phyloP scores from a whole-genome alignment of 2,113 vertebrate species.

The Rhinichthys klamathensis region DNA sequence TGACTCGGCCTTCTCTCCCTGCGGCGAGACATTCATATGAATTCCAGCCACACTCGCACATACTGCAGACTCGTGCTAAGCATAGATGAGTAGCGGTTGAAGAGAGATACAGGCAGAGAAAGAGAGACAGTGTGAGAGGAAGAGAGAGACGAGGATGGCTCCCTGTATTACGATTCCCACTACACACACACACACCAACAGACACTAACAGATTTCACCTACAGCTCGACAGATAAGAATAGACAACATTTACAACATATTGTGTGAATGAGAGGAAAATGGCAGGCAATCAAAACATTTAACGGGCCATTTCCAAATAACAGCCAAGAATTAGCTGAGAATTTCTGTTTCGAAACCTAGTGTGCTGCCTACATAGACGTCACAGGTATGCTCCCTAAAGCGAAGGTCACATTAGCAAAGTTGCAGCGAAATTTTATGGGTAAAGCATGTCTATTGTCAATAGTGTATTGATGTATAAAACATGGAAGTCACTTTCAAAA shows the following conservation, averaged over 20 bases:
- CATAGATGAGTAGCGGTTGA: constrained; percentile 73
- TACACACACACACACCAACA: constrained; percentile 28
- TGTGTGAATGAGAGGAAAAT: neutral
- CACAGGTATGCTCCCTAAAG: neutral
- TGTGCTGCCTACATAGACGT: neutral
- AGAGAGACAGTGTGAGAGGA: constrained; percentile 28
- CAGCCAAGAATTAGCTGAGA: neutral
- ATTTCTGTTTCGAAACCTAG: neutral
- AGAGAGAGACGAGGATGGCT: neutral
- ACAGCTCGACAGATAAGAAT: constrained; percentile 40
- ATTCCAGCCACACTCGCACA: constrained; percentile 79
- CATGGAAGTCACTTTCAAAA: too few relatives aligned
- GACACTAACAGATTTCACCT: neutral
- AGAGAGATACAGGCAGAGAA: constrained; percentile 49
- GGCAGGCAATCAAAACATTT: constrained; percentile 47
- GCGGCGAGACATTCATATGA: constrained; percentile 75
- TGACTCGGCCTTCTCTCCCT: constrained; percentile 72
- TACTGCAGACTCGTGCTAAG: constrained; percentile 74
- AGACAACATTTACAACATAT: constrained; percentile 29
- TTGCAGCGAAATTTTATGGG: neutral
- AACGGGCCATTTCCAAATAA: constrained; percentile 34
- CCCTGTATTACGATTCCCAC: constrained; percentile 50
- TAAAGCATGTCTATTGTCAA: neutral
- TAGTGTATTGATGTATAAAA: neutral
- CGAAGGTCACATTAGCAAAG: neutral